A percentile compares a stretch with the other conserved stretches of the same genome.
Evolutionary conservation across 2,888 invertebrate species (phyloP).

Genomic region (Pseudanteris insignis): DNA sequence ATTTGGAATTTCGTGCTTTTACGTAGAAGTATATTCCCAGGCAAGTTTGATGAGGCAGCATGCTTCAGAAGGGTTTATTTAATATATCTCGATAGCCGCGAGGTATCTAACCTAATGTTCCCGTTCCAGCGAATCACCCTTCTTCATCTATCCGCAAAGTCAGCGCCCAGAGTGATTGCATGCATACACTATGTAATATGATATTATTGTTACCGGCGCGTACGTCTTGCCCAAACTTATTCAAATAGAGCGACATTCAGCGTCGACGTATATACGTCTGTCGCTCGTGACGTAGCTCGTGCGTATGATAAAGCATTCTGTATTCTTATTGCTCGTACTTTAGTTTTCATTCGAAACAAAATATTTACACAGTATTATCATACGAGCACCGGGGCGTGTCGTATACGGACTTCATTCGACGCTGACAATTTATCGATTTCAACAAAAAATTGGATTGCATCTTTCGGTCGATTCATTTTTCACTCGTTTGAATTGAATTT

Average conservation of each 20-base stretch:
- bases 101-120: conserved; percentile 52
- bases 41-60: conserved; percentile 45
- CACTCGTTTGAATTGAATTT: no score
- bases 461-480: no score
- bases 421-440: no score
- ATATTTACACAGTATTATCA: no score
- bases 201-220: conserved; percentile 34
- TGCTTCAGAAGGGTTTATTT: conserved; percentile 56
- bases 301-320: no score
- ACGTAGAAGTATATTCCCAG: conserved; percentile 52
- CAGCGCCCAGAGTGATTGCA: conserved; percentile 40
- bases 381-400: no score
- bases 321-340: no score
- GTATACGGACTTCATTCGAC: no score
- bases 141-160: conserved; percentile 41
- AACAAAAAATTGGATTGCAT: no score
- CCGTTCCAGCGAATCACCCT: conserved; percentile 42
- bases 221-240: conserved; percentile 10
- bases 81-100: conserved; percentile 58
- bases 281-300: no score
- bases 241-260: conserved; percentile 14
- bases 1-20: conserved; percentile 50
- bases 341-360: no score
- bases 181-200: conserved; percentile 28
- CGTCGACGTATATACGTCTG: conserved; percentile 6